A percentile compares a stretch with the other conserved stretches of the same genome.
These are phyloP conservation scores for Melospiza melodia DNA, from an alignment of 2,113 vertebrate genomes.

Conservation along the genomic window DNA sequence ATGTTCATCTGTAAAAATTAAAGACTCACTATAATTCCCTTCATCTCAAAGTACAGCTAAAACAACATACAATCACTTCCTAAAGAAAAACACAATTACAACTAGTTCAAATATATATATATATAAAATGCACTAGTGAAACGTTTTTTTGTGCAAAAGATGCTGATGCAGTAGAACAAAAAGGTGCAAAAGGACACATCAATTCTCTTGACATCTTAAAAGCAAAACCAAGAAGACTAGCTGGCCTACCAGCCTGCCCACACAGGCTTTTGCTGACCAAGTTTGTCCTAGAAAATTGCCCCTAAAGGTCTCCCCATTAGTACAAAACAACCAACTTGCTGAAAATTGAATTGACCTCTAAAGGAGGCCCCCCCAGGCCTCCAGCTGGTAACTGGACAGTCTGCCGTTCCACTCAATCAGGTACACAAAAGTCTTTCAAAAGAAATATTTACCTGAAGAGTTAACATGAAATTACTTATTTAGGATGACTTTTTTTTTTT, in stretches of 20 bases:
- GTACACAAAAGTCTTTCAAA: background rate
- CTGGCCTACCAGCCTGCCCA: background rate
- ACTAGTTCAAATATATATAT: background rate
- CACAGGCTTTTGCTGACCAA: background rate
- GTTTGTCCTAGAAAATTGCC: background rate
- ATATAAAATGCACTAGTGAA: background rate
- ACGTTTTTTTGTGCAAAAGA: background rate
- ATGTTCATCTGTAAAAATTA: constrained; percentile 1
- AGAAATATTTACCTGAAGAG: background rate
- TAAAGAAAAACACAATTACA: constrained; percentile 28
- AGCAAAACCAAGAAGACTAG: background rate
- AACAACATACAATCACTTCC: background rate
- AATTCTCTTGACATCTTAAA: background rate
- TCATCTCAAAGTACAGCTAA: background rate
- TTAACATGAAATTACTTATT: background rate
- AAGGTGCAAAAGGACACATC: background rate
- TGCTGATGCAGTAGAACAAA: background rate
- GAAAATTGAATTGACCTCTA: background rate
- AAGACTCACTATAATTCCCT: background rate
- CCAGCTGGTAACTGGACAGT: background rate
- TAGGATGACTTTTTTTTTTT: accelerated
- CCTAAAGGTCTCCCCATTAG: background rate
- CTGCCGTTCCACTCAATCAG: background rate
- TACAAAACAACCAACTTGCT: background rate
- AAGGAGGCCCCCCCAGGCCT: background rate